A percentile compares a stretch with the other conserved stretches of the same genome.
Evolutionary conservation across 2,888 invertebrate genomes (phyloP).

Genomic region (Andrena bicolor): DNA sequence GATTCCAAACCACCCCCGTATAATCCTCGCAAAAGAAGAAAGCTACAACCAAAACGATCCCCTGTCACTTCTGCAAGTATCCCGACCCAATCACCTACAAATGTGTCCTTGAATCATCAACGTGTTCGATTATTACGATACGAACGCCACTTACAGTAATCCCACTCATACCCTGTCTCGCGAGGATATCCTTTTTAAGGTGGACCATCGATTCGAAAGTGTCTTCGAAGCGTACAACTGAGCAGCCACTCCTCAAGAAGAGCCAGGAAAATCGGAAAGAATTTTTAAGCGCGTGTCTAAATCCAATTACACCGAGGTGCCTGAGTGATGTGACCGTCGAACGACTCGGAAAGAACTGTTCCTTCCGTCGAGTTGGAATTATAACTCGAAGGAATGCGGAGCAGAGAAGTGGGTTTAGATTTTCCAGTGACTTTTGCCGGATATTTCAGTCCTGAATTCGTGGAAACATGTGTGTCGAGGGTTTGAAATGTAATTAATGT

Average conservation of each 20-base stretch:
- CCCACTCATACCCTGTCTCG: slow-evolving; percentile 42
- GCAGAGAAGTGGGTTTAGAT: background rate
- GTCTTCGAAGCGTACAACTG: slow-evolving; percentile 55
- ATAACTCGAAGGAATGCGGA: slow-evolving; percentile 5
- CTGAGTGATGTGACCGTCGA: slow-evolving; percentile 52
- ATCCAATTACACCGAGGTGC: slow-evolving; percentile 62
- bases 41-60: background rate
- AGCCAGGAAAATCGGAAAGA: slow-evolving; percentile 11
- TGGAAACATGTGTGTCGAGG: background rate
- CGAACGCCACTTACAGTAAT: slow-evolving; percentile 15
- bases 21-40: too few species aligned
- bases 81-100: slow-evolving; percentile 7
- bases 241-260: background rate
- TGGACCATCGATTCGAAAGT: slow-evolving; percentile 61
- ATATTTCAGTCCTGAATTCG: background rate
- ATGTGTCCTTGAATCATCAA: background rate
- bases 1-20: too few species aligned
- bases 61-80: slow-evolving; percentile 22
- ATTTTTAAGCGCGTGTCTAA: slow-evolving; percentile 48
- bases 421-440: slow-evolving; percentile 1
- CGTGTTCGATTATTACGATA: slow-evolving; percentile 37
- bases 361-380: background rate
- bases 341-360: slow-evolving; percentile 24
- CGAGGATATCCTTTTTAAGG: slow-evolving; percentile 48
- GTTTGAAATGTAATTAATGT: slow-evolving; percentile 1